phyloP scores from a whole-genome alignment of 1,140 invertebrate species.

The Drosophila melanica region DNA sequence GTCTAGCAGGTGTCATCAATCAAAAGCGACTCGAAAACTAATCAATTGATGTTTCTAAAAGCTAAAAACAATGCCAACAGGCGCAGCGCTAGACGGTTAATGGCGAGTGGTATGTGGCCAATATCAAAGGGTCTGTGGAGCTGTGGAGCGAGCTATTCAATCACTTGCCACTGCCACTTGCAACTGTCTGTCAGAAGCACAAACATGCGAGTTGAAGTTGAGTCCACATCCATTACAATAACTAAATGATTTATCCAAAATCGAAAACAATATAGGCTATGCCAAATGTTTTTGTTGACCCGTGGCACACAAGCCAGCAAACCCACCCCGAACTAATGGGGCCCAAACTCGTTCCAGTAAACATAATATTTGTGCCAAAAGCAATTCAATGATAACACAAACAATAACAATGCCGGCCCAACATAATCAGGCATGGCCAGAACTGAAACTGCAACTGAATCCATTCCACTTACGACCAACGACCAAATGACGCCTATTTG shows the following conservation, averaged over 20 bases:
- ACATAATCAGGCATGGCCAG: constrained; percentile 10
- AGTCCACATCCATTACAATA: constrained; percentile 33
- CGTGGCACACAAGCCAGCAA: not conserved
- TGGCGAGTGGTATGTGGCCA: not conserved
- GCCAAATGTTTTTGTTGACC: constrained; percentile 6
- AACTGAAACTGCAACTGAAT: constrained; percentile 15
- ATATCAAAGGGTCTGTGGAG: constrained; percentile 4
- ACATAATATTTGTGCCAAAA: constrained; percentile 40
- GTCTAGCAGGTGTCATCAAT: constrained; percentile 33
- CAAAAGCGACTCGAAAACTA: constrained; percentile 36
- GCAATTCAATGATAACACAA: constrained; percentile 48
- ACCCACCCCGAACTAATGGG: constrained; percentile 11
- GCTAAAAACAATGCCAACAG: constrained; percentile 12
- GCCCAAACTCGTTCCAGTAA: not conserved
- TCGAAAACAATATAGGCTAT: constrained; percentile 12
- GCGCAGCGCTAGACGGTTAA: constrained; percentile 9
- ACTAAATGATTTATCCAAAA: constrained; percentile 17
- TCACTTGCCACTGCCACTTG: constrained; percentile 24
- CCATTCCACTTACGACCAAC: constrained; percentile 15
- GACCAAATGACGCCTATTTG: constrained; percentile 8
- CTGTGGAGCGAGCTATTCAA: constrained; percentile 22
- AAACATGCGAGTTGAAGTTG: constrained; percentile 3
- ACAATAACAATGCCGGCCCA: constrained; percentile 27
- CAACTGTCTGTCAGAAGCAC: constrained; percentile 24
- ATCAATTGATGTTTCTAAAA: constrained; percentile 38